A percentile compares a stretch with the other conserved stretches of the same genome.
Evolutionary conservation across 2,888 invertebrate genomes (phyloP).

Genomic region (Scelioninae gen. 1): DNA sequence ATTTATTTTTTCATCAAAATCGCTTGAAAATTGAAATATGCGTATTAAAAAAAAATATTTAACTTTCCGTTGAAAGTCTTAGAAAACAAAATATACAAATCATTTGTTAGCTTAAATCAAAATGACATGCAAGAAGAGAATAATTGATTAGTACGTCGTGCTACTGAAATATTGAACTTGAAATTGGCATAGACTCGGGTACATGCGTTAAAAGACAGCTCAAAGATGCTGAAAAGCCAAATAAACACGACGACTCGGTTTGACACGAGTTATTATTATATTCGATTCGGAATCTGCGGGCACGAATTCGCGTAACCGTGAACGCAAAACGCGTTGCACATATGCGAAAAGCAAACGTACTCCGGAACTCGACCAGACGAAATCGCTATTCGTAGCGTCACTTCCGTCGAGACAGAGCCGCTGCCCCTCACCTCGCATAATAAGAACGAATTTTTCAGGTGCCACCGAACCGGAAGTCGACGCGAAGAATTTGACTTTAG

Average conservation of each 20-base stretch:
- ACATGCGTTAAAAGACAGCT: constrained; percentile 28
- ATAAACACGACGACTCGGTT: constrained; percentile 34
- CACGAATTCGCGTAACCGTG: constrained; percentile 41
- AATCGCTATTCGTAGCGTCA: constrained; percentile 65
- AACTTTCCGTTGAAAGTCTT: no score
- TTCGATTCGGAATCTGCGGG: constrained; percentile 43
- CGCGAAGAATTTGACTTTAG: constrained; percentile 44
- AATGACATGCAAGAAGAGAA: constrained; percentile 7
- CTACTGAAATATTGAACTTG: constrained; percentile 43
- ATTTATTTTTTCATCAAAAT: no score
- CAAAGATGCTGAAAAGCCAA: constrained; percentile 42
- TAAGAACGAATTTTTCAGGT: constrained; percentile 61
- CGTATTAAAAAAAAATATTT: no score
- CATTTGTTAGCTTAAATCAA: neutral
- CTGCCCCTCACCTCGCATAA: constrained; percentile 59
- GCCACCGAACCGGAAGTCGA: constrained; percentile 35
- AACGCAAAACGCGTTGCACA: constrained; percentile 39
- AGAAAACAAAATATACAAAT: no score
- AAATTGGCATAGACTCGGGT: constrained; percentile 34
- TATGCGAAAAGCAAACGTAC: constrained; percentile 58
- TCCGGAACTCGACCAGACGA: constrained; percentile 66
- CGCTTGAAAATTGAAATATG: no score
- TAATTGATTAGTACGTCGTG: constrained; percentile 22
- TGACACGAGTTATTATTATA: constrained; percentile 52
- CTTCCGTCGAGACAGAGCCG: constrained; percentile 57